Conservation (phyloP, 2,888 invertebrate species). For the Melinaea marsaeus region DNA sequence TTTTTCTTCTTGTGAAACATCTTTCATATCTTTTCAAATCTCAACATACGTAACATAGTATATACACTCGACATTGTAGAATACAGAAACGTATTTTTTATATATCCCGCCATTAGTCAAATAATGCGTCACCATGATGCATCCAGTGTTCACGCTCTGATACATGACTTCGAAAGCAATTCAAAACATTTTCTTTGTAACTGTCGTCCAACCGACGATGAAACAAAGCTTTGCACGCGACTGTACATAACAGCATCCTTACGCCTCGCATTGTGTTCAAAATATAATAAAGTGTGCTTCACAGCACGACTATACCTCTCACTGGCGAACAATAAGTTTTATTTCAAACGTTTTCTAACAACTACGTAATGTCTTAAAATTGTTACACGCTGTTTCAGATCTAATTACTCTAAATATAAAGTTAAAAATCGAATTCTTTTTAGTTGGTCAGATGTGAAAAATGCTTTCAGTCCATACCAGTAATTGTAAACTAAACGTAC, state of each 20-base stretch:
- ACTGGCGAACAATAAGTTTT: slow-evolving; percentile 42
- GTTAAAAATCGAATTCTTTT: not conserved
- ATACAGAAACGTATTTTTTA: not conserved
- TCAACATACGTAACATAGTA: too few species aligned
- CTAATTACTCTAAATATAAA: not conserved
- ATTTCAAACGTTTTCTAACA: slow-evolving; percentile 33
- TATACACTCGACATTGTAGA: not conserved
- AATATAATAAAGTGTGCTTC: slow-evolving; percentile 56
- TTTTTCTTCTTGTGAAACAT: too few species aligned
- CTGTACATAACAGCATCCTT: slow-evolving; percentile 40
- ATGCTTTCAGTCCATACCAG: too few species aligned
- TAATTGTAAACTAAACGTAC: too few species aligned
- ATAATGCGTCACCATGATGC: slow-evolving; percentile 1
- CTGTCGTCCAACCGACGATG: slow-evolving; percentile 17
- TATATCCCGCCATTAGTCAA: not conserved
- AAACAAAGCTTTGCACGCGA: slow-evolving; percentile 29
- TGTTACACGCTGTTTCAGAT: not conserved
- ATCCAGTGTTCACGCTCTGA: slow-evolving; percentile 18
- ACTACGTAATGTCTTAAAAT: slow-evolving; percentile 27
- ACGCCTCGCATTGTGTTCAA: slow-evolving; percentile 47
- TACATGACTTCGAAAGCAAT: slow-evolving; percentile 24
- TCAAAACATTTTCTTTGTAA: slow-evolving; percentile 26
- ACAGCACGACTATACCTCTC: slow-evolving; percentile 43
- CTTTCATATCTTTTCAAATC: too few species aligned
- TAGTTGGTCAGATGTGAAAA: not conserved